Percentiles rank a stretch among this genome's conserved stretches.
These are phyloP conservation scores for Synergus itoensis DNA, from an alignment of 2,888 invertebrate species.

Conservation along the genomic window DNA sequence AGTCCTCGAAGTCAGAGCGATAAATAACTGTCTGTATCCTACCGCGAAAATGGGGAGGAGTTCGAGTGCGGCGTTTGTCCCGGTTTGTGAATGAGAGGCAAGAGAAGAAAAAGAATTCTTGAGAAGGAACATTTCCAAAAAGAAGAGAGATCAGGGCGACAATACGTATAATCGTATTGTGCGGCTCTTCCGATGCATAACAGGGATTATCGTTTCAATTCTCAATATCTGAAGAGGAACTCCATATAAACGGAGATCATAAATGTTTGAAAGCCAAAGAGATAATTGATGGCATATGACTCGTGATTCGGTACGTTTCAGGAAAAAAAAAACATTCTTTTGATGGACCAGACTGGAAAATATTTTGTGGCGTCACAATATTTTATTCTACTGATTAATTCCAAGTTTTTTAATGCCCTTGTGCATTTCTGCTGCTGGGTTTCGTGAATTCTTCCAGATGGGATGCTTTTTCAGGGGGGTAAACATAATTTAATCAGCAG, in stretches of 20 bases:
- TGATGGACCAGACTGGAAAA: neutral
- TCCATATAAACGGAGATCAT: constrained; percentile 24
- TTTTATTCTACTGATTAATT: constrained; percentile 16
- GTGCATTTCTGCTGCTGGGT: neutral
- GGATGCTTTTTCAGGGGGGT: constrained; percentile 6
- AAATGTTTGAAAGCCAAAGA: constrained; percentile 14
- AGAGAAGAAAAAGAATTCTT: constrained; percentile 27
- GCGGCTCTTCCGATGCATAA: neutral
- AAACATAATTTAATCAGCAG: constrained; percentile 21
- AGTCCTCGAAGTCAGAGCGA: constrained; percentile 28
- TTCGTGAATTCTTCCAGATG: constrained; percentile 20
- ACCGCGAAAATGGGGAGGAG: constrained; percentile 41
- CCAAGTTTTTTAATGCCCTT: constrained; percentile 4
- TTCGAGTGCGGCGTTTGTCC: constrained; percentile 30
- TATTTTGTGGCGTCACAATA: constrained; percentile 13
- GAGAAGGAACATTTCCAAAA: constrained; percentile 16
- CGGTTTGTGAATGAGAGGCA: constrained; percentile 24
- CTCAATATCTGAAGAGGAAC: constrained; percentile 20
- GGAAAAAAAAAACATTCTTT: neutral
- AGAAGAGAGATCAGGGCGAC: constrained; percentile 20
- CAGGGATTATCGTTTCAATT: constrained; percentile 20
- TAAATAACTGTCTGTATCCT: constrained; percentile 25
- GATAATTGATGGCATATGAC: constrained; percentile 31
- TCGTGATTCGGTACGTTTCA: constrained; percentile 5
- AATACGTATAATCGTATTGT: constrained; percentile 28